Conservation (phyloP, 2,888 invertebrate genomes). For the Odontomyia ornata region DNA sequence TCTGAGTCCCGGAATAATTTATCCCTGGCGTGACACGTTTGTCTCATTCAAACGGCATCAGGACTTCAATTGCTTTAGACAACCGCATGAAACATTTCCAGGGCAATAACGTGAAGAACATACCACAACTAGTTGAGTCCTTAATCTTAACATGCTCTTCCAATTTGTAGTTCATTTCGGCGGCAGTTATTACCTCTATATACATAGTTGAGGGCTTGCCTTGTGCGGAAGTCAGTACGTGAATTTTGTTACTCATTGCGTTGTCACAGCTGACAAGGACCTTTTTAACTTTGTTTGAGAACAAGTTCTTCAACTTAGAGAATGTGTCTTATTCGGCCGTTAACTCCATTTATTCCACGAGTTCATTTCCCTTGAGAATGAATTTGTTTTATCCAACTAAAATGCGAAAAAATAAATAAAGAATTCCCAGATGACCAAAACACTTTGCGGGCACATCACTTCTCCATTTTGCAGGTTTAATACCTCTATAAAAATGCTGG, state of each 20-base stretch:
- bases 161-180: neutral
- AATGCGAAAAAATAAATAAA: neutral
- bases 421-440: neutral
- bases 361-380: too few species aligned
- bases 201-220: neutral
- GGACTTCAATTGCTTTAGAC: neutral
- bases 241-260: neutral
- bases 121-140: neutral
- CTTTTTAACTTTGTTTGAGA: neutral
- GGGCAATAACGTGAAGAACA: neutral
- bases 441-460: neutral
- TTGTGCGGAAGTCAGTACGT: neutral
- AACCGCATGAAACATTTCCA: neutral
- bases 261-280: neutral
- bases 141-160: neutral
- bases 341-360: too few species aligned
- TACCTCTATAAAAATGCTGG: constrained; percentile 2
- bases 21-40: neutral
- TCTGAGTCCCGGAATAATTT: neutral
- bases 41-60: neutral
- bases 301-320: neutral
- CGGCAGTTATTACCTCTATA: neutral
- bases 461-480: neutral
- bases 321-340: too few species aligned
- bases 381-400: too few species aligned